Percentiles rank a stretch among this genome's conserved stretches.
Conservation (phyloP, 2,113 vertebrate species). For the Centrocercus urophasianus region DNA sequence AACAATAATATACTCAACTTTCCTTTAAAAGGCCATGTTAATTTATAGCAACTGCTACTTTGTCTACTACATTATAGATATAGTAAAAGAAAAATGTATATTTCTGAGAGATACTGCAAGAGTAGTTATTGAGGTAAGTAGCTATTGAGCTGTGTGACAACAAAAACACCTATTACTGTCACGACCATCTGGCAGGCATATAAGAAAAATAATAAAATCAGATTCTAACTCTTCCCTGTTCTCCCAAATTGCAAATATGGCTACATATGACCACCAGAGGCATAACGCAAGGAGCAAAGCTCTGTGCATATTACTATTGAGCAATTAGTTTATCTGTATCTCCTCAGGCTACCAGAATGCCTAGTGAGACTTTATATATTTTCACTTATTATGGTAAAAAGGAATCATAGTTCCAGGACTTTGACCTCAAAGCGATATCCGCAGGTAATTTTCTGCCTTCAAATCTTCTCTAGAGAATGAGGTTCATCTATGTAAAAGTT, state of each 20-base stretch:
- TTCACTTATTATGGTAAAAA: slow-evolving; percentile 43
- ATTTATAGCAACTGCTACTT: neutral
- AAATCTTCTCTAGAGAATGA: slow-evolving; percentile 28
- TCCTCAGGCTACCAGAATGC: slow-evolving; percentile 22
- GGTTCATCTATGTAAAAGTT: neutral
- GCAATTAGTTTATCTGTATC: slow-evolving; percentile 34
- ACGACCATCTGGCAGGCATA: neutral
- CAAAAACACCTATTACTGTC: neutral
- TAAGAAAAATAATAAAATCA: neutral
- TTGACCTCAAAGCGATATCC: slow-evolving; percentile 55
- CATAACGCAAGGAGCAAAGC: neutral
- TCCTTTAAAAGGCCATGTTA: neutral
- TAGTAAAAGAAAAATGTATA: neutral
- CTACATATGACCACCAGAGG: neutral
- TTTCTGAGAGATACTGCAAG: neutral
- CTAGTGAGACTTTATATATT: neutral
- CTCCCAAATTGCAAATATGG: neutral
- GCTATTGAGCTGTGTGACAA: fast-evolving
- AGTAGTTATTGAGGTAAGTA: neutral
- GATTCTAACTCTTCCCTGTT: neutral
- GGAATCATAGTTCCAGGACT: neutral
- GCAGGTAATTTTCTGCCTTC: slow-evolving; percentile 42
- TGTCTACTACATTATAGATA: no score
- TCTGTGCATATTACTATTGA: neutral
- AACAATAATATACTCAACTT: neutral